Evolutionary conservation across 2,797 vertebrate genomes (phyloP), one percentile per base, ranked within the genome.

Genomic region (Anableps anableps): DNA sequence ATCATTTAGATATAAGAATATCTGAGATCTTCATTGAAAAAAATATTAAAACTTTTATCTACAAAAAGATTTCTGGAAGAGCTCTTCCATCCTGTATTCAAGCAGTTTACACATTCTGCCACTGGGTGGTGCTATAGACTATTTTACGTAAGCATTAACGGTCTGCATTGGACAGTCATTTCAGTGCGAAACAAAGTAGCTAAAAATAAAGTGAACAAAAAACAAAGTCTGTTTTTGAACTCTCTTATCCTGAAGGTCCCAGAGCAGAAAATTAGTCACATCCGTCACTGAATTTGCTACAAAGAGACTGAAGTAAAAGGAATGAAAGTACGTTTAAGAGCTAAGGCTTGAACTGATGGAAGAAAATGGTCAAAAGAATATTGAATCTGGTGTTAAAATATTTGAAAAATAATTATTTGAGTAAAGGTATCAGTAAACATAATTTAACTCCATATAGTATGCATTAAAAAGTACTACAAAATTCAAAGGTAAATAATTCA

Each of bases 121-220:
- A 80, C 79, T 76, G 7, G 74, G 21, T 34, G 79, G 79, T 41
- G 74, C 64, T 76, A 38, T 7, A 72, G 43, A 19, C 1, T 71
- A 8, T 21, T 0, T 31, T 38, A 5, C 1, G 36, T 23, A 11
- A 11, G 9, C 4, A 26, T 21, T 3, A 17, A 31, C 23, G 9
- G 10, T 34, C 31, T 34, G 29, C 9, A 1, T 73, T 34, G 16
- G 10, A 23, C n/a, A 11, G 8, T 29, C 19, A 19, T 16, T 47
- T 14, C 68, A 71, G 38, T 2, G 13, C 11, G 17, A 17, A 29
- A 0, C 9, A 66, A 66, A 38, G 2, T 0, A 66, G 62, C 17
- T 1, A 66, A 21, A 4, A 34, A 62, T 2, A 29, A 4, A 34
- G 4, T 0, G 10, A 58, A 4, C 13, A 10, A 62, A 10, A 62